A percentile compares a stretch with the other conserved stretches of the same genome.
Evolutionary conservation across 2,888 invertebrate species (phyloP).

Genomic region (Galerucella calmariensis): DNA sequence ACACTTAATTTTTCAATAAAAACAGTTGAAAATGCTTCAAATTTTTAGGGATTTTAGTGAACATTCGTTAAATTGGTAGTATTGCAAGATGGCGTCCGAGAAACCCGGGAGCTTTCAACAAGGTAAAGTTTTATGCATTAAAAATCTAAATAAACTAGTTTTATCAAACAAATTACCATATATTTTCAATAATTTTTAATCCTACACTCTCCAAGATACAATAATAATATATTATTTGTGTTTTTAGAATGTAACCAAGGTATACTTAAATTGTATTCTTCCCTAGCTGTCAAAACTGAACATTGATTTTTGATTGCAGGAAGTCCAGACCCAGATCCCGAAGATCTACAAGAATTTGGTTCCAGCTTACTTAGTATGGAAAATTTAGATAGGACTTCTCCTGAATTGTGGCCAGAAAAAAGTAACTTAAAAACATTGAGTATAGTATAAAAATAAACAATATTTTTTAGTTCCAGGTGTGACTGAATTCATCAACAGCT

Average conservation of each 20-base stretch:
- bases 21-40: slow-evolving; percentile 24
- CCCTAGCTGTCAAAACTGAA: slow-evolving; percentile 46
- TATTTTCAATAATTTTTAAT: slow-evolving; percentile 3
- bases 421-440: slow-evolving; percentile 69
- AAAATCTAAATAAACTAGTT: slow-evolving; percentile 21
- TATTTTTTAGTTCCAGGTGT: slow-evolving; percentile 83
- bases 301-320: slow-evolving; percentile 45
- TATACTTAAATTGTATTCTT: slow-evolving; percentile 8
- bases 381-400: slow-evolving; percentile 93
- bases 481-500: slow-evolving; percentile 81
- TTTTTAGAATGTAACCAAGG: background rate
- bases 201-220: background rate
- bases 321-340: slow-evolving; percentile 49
- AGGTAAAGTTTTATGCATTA: slow-evolving; percentile 65
- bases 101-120: slow-evolving; percentile 72
- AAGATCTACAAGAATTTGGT: slow-evolving; percentile 66
- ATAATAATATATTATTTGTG: background rate
- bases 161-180: slow-evolving; percentile 2
- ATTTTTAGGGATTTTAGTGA: slow-evolving; percentile 42
- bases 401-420: slow-evolving; percentile 96
- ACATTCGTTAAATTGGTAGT: slow-evolving; percentile 54
- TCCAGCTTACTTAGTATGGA: slow-evolving; percentile 88
- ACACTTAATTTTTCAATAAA: background rate
- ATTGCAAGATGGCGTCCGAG: slow-evolving; percentile 74
- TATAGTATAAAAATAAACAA: slow-evolving; percentile 8